Conservation (phyloP, 1,140 invertebrate genomes). For the Philotrypesis tridentata region DNA sequence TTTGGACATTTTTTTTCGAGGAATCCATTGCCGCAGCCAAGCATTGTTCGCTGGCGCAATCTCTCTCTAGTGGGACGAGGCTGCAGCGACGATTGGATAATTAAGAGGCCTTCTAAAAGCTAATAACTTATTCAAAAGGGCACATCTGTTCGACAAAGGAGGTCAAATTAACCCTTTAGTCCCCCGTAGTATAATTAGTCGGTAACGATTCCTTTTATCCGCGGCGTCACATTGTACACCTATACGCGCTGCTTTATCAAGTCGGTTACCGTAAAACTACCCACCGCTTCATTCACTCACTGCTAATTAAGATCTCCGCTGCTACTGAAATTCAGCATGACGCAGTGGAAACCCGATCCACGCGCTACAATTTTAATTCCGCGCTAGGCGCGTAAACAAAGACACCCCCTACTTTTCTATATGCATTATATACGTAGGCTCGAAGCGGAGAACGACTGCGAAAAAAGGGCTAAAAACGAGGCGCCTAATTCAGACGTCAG, state of each 20-base stretch:
- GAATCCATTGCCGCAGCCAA: too few species aligned
- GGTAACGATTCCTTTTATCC: neutral
- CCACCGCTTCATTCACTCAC: neutral
- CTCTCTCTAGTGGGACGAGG: too few species aligned
- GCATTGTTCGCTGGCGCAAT: too few species aligned
- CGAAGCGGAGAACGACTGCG: neutral
- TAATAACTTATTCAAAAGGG: neutral
- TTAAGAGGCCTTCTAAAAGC: neutral
- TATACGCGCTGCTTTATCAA: neutral
- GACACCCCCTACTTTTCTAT: neutral
- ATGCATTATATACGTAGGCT: too few species aligned
- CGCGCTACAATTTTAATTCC: constrained; percentile 32
- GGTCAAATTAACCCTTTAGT: neutral
- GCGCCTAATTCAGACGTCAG: constrained; percentile 44
- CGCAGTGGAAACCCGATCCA: constrained; percentile 7
- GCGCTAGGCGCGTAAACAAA: constrained; percentile 17
- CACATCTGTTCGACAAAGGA: neutral
- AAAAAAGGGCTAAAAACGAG: constrained; percentile 10
- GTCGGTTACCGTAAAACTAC: neutral
- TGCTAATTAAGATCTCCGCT: neutral
- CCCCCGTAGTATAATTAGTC: neutral
- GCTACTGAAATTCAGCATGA: neutral
- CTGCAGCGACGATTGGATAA: too few species aligned
- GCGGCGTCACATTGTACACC: neutral
- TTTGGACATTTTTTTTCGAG: too few species aligned